phyloP scores from a whole-genome alignment of 2,888 invertebrate species.

The Theristus sp. region DNA sequence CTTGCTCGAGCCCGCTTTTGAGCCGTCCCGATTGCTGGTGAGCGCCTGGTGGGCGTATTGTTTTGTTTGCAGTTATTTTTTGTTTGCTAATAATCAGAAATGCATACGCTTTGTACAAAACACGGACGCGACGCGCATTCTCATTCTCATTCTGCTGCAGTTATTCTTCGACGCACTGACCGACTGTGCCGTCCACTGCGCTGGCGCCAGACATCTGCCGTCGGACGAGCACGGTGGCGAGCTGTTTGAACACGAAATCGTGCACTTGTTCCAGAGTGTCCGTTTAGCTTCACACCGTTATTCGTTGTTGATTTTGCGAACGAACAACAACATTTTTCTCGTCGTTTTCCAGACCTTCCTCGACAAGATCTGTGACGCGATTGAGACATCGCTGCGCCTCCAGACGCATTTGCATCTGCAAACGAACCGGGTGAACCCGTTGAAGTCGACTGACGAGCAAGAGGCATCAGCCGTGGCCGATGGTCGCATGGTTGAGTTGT shows the following conservation, averaged over 20 bases:
- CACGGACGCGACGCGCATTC: not conserved
- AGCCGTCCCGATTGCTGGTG: conserved; percentile 20
- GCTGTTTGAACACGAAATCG: not conserved
- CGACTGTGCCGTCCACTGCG: not conserved
- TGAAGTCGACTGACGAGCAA: not conserved
- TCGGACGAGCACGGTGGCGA: not conserved
- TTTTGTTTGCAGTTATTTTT: too few species aligned
- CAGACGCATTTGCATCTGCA: conserved; percentile 79
- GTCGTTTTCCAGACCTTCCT: conserved; percentile 20
- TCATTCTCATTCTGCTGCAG: not conserved
- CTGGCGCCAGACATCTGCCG: not conserved
- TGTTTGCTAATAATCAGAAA: too few species aligned
- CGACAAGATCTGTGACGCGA: conserved; percentile 55
- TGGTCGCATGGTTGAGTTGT: conserved; percentile 3
- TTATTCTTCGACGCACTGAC: not conserved
- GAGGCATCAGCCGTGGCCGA: not conserved
- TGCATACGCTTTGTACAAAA: not conserved
- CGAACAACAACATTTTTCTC: too few species aligned
- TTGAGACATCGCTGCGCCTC: conserved; percentile 77
- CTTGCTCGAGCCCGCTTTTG: conserved; percentile 47
- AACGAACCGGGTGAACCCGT: conserved; percentile 43
- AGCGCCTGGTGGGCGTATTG: too few species aligned
- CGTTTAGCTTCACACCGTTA: too few species aligned
- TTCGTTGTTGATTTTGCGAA: too few species aligned
- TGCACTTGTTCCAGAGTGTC: not conserved